A percentile compares a stretch with the other conserved stretches of the same genome.
Conservation (phyloP, 2,113 vertebrate genomes). For the Oreochromis tanganicae region DNA sequence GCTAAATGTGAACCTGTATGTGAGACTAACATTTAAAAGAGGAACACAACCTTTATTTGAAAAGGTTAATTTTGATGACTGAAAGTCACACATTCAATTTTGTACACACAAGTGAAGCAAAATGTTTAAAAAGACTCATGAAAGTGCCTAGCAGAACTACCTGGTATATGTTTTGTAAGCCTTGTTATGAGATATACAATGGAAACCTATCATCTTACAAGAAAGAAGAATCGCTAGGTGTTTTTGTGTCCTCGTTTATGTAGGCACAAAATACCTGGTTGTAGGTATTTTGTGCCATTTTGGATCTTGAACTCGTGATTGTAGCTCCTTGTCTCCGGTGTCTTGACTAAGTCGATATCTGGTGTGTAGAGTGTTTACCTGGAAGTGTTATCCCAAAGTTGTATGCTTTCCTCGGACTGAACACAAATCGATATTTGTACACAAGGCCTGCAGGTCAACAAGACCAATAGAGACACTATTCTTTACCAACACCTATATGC, state of each 20-base stretch:
- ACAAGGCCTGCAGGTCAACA: slow-evolving; percentile 29
- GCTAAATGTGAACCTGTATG: background rate
- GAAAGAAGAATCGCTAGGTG: background rate
- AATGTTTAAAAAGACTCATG: background rate
- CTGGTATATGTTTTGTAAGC: background rate
- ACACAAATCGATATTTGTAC: slow-evolving; percentile 6
- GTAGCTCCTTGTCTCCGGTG: background rate
- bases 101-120: background rate
- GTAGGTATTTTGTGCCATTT: background rate
- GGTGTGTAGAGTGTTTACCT: background rate
- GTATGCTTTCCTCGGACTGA: background rate
- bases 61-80: background rate
- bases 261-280: background rate
- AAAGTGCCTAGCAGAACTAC: background rate
- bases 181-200: background rate
- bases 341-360: background rate
- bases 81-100: background rate
- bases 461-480: slow-evolving; percentile 22
- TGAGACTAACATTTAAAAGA: background rate
- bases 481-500: background rate
- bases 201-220: background rate
- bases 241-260: background rate
- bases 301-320: background rate
- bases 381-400: background rate
- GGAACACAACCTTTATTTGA: background rate